Conservation (phyloP, 2,888 invertebrate species). For the Xylota sylvarum region DNA sequence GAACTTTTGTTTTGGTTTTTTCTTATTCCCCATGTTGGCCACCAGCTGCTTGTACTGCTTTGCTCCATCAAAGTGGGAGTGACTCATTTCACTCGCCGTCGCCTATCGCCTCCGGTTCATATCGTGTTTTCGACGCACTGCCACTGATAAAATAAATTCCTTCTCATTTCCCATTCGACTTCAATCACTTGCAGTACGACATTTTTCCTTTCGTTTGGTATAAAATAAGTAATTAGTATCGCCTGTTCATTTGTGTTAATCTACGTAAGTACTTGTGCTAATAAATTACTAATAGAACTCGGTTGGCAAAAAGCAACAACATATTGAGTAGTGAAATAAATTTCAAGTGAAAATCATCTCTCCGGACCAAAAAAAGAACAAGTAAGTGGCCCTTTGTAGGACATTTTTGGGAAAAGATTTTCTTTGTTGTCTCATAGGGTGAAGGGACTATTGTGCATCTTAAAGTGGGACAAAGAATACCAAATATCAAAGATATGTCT, state of each 20-base stretch:
- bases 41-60: slow-evolving; percentile 35
- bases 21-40: slow-evolving; percentile 4
- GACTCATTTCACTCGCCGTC: slow-evolving; percentile 54
- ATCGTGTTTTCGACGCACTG: slow-evolving; percentile 34
- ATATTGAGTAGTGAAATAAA: neutral
- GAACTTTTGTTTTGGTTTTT: slow-evolving; percentile 35
- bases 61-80: slow-evolving; percentile 59
- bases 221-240: neutral
- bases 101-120: slow-evolving; percentile 13
- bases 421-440: slow-evolving; percentile 60
- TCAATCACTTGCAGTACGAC: slow-evolving; percentile 16
- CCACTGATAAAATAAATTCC: slow-evolving; percentile 59
- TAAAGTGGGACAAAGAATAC: slow-evolving; percentile 34
- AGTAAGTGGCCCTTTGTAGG: slow-evolving; percentile 43
- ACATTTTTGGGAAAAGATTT: slow-evolving; percentile 14
- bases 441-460: slow-evolving; percentile 33
- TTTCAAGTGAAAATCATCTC: neutral
- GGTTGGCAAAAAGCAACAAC: neutral
- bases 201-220: neutral
- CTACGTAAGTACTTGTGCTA: slow-evolving; percentile 8
- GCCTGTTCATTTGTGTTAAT: neutral
- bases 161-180: slow-evolving; percentile 44
- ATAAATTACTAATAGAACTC: neutral
- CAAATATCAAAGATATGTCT: neutral
- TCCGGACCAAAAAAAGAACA: neutral